A percentile compares a stretch with the other conserved stretches of the same genome.
Evolutionary conservation across 2,113 vertebrate species (phyloP).

Genomic region (Chaetorhynchus papuensis): DNA sequence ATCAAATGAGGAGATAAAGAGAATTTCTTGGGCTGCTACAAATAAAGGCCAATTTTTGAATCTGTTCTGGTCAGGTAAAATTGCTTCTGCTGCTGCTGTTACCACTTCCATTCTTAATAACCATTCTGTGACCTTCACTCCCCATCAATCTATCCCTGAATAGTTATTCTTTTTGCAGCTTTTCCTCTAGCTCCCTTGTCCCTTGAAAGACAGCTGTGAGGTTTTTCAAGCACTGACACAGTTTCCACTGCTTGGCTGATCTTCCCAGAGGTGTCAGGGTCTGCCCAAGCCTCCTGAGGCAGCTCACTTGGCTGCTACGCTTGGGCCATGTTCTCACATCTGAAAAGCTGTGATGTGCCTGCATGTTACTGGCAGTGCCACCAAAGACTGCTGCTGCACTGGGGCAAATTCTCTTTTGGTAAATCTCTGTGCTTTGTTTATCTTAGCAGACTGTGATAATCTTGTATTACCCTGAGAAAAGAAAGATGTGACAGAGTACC

Average conservation of each 20-base stretch:
- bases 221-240: slow-evolving; percentile 11
- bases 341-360: not conserved
- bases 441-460: not conserved
- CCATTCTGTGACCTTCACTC: slow-evolving; percentile 30
- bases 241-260: not conserved
- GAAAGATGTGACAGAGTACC: not conserved
- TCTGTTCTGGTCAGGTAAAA: slow-evolving; percentile 20
- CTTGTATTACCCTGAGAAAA: not conserved
- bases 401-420: not conserved
- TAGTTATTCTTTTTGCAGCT: slow-evolving; percentile 45
- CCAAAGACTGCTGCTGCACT: not conserved
- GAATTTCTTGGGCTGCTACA: slow-evolving; percentile 1
- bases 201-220: slow-evolving; percentile 8
- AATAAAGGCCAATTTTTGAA: slow-evolving; percentile 9
- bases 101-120: slow-evolving; percentile 29
- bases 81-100: slow-evolving; percentile 19
- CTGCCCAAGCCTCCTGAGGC: not conserved
- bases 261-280: not conserved
- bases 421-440: not conserved
- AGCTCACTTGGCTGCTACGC: not conserved
- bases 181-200: not conserved
- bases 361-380: not conserved
- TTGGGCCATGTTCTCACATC: not conserved
- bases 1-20: slow-evolving; percentile 11
- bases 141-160: slow-evolving; percentile 1